phyloP scores from a whole-genome alignment of 2,888 invertebrate genomes.

The Agrotis clavis region DNA sequence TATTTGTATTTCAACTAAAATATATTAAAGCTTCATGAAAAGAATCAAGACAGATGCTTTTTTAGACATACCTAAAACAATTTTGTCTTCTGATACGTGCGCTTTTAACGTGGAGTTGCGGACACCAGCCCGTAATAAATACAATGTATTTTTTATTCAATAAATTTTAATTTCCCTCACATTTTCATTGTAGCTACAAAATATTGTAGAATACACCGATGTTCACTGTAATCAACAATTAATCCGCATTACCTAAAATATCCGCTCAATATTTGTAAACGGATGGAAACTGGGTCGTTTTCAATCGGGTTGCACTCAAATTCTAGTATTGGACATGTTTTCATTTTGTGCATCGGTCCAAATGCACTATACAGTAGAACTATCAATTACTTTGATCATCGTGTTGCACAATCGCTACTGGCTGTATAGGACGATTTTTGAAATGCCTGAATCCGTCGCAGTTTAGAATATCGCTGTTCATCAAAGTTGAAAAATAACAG shows the following conservation, averaged over 20 bases:
- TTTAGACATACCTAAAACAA: too few relatives aligned
- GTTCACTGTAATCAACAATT: not conserved
- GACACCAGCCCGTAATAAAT: too few relatives aligned
- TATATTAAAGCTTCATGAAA: too few relatives aligned
- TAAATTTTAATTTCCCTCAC: too few relatives aligned
- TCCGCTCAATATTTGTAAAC: slow-evolving; percentile 32
- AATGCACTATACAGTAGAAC: slow-evolving; percentile 25
- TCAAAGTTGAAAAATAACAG: slow-evolving; percentile 43
- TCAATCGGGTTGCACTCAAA: slow-evolving; percentile 63
- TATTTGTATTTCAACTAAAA: not conserved
- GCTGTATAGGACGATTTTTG: slow-evolving; percentile 22
- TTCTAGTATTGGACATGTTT: slow-evolving; percentile 51
- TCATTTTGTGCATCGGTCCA: slow-evolving; percentile 56
- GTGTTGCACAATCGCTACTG: slow-evolving; percentile 33
- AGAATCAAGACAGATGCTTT: too few relatives aligned
- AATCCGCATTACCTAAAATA: slow-evolving; percentile 19
- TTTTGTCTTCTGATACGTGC: too few relatives aligned
- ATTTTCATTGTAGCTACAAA: not conserved
- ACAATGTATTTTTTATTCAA: too few relatives aligned
- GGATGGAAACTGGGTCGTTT: slow-evolving; percentile 64
- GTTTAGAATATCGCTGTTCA: slow-evolving; percentile 49
- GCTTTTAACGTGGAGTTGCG: too few relatives aligned
- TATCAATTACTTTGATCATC: slow-evolving; percentile 62
- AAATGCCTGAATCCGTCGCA: slow-evolving; percentile 19
- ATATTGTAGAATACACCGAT: not conserved